Evolutionary conservation across 1,140 invertebrate species (phyloP), one percentile per base, ranked within the genome.

Genomic region (Tetragonula clypearis): DNA sequence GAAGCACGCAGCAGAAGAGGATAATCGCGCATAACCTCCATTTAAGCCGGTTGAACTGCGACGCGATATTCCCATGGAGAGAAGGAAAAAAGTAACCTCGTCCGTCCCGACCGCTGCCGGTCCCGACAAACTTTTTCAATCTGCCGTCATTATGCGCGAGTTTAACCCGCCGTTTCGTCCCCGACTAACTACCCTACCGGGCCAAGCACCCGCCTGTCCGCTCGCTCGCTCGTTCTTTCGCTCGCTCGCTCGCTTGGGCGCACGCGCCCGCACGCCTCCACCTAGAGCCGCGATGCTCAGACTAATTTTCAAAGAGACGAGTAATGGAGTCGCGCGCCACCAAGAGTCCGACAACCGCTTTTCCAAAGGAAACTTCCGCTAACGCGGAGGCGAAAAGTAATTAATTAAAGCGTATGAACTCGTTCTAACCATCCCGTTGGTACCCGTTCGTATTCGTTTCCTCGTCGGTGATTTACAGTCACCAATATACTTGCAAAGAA

Each of bases 91-190:
- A 84, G 71, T 14, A 76, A 65, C 80, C 62, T 41, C 69, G 65
- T 49, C 85, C n/a, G 49, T 73, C 66, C 72, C 82, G 62, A 69
- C 41, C 80, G 58, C 74, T 76, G 14, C 69, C 23, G 65, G 53
- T 9, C 23, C 74, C 82, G 77, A 81, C 79, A 90, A 93, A 94
- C 90, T 93, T 93, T 93, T 94, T 93, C 92, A 94, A 94, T 94
- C 91, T 93, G 86, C 86, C 88, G 87, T 92, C 93, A 93, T 93
- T 94, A 93, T 92, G 84, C 88, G 80, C 82, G 77, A 92, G 88
- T 91, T 92, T 85, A 79, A 84, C 82, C 62, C 79, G 49, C 85
- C 83, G 79, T 30, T 69, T 90, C 89, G 73, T 56, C 81, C 87
- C 86, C 55, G 69, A 73, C 86, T 79, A 87, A 87, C 85, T 87